These are phyloP conservation scores for Gastracanthus pulcherrimus DNA, from an alignment of 2,888 invertebrate species.

Conservation along the genomic window DNA sequence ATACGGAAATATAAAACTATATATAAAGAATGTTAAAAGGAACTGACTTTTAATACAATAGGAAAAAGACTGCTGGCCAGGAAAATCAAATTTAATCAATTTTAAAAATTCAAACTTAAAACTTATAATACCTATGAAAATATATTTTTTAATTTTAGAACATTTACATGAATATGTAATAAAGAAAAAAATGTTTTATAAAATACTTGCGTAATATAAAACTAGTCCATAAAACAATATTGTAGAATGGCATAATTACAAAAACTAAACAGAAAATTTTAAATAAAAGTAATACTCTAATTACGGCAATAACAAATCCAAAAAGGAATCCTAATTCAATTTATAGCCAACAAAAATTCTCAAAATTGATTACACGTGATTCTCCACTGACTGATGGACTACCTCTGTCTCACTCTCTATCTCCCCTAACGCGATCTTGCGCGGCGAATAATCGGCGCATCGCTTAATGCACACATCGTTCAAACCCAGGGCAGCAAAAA, in stretches of 20 bases:
- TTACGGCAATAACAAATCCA: too few relatives aligned
- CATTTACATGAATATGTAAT: too few relatives aligned
- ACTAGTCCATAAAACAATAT: too few relatives aligned
- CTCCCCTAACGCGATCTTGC: not conserved
- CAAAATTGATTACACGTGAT: not conserved
- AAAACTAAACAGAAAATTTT: too few relatives aligned
- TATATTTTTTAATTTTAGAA: too few relatives aligned
- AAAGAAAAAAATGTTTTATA: too few relatives aligned
- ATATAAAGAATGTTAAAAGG: not conserved
- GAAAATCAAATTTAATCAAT: not conserved
- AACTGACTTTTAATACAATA: not conserved
- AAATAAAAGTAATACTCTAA: too few relatives aligned
- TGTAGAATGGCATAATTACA: too few relatives aligned
- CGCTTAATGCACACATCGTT: not conserved
- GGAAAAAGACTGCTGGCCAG: not conserved
- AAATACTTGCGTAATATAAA: too few relatives aligned
- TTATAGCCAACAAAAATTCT: slow-evolving; percentile 4
- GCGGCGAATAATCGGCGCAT: slow-evolving; percentile 28
- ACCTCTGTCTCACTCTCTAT: too few relatives aligned
- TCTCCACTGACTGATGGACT: not conserved
- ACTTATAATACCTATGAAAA: not conserved
- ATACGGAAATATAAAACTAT: not conserved
- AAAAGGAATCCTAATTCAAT: too few relatives aligned
- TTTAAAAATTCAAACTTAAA: not conserved
- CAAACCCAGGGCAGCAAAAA: not conserved